Conservation (phyloP, 2,888 invertebrate species). For the Cephus sareptanus region DNA sequence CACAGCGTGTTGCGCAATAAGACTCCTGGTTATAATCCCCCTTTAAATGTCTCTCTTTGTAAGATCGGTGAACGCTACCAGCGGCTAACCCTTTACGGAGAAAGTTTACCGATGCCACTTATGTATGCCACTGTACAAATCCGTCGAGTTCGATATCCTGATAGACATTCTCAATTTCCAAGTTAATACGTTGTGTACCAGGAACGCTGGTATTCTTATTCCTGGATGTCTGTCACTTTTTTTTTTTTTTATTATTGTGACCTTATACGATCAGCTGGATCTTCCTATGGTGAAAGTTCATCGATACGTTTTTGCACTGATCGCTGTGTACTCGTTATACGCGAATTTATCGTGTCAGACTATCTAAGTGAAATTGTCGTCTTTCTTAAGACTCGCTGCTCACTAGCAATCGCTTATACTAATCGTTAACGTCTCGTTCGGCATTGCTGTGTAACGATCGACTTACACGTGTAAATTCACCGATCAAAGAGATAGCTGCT, state of each 20-base stretch:
- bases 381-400: background rate
- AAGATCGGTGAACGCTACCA: background rate
- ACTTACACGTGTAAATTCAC: background rate
- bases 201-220: background rate
- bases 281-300: background rate
- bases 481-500: background rate
- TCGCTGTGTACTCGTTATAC: background rate
- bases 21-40: background rate
- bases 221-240: background rate
- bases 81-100: background rate
- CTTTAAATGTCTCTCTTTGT: background rate
- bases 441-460: background rate
- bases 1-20: background rate
- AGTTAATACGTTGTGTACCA: background rate
- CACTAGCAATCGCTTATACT: background rate
- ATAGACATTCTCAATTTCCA: background rate
- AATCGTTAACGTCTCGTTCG: background rate
- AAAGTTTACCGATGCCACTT: background rate
- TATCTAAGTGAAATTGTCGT: background rate
- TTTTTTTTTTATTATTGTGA: background rate
- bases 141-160: background rate
- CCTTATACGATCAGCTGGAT: background rate
- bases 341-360: background rate
- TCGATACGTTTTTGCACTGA: background rate
- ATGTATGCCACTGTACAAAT: background rate